These are phyloP conservation scores for Struthidea cinerea DNA, from an alignment of 2,113 vertebrate genomes.

Conservation along the genomic window DNA sequence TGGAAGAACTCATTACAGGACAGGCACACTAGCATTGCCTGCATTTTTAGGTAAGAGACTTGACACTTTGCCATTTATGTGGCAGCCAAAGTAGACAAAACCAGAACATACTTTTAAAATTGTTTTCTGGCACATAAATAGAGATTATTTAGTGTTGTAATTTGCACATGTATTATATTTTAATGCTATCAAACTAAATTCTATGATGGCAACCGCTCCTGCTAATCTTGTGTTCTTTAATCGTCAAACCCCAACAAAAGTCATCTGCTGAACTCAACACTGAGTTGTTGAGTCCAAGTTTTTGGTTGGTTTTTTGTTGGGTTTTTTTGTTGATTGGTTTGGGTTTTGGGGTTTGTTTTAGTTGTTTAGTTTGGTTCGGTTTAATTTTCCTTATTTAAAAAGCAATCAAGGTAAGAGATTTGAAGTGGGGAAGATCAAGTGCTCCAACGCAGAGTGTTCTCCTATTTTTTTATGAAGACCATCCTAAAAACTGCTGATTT, in stretches of 20 bases:
- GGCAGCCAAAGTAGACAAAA: not conserved
- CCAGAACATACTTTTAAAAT: not conserved
- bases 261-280: not conserved
- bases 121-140: not conserved
- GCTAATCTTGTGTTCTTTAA: not conserved
- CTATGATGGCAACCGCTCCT: not conserved
- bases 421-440: not conserved
- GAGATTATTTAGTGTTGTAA: not conserved
- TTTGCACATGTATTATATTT: not conserved
- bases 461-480: not conserved
- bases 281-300: not conserved
- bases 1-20: not conserved
- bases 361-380: not conserved
- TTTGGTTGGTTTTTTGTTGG: not conserved
- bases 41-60: not conserved
- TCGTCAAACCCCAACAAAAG: not conserved
- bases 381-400: not conserved
- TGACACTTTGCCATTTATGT: not conserved
- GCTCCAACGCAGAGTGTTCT: not conserved
- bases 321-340: not conserved
- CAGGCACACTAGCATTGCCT: not conserved
- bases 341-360: not conserved
- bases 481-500: not conserved
- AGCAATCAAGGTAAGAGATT: not conserved
- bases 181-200: not conserved